phyloP scores from a whole-genome alignment of 2,113 vertebrate genomes.

The Cavia porcellus region DNA sequence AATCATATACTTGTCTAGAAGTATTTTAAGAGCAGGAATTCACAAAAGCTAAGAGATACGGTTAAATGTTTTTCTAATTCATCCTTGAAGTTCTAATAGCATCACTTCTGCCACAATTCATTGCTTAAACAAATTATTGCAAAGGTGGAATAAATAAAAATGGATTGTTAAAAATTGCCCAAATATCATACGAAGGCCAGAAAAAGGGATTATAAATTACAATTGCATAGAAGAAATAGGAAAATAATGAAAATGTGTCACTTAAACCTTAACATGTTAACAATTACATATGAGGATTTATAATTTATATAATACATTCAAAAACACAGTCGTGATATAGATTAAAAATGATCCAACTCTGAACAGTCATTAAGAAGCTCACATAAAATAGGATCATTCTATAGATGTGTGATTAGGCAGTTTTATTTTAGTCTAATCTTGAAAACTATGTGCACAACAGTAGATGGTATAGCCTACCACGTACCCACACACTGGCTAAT shows the following conservation, averaged over 20 bases:
- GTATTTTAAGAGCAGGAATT: neutral
- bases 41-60: neutral
- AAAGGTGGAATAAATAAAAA: neutral
- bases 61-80: neutral
- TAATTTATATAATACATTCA: neutral
- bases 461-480: neutral
- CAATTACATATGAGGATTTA: neutral
- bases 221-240: neutral
- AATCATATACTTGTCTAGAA: neutral
- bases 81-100: neutral
- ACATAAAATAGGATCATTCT: neutral
- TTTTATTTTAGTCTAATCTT: neutral
- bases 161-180: neutral
- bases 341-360: neutral
- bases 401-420: neutral
- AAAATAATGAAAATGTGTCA: neutral
- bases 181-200: neutral
- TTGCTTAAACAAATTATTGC: neutral
- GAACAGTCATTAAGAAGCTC: neutral
- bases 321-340: neutral
- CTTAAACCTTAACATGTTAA: neutral
- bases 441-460: neutral
- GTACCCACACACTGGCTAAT: no score
- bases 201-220: neutral
- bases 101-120: neutral